Conservation (phyloP, 2,113 vertebrate genomes). For the Haliaeetus leucogaster region DNA sequence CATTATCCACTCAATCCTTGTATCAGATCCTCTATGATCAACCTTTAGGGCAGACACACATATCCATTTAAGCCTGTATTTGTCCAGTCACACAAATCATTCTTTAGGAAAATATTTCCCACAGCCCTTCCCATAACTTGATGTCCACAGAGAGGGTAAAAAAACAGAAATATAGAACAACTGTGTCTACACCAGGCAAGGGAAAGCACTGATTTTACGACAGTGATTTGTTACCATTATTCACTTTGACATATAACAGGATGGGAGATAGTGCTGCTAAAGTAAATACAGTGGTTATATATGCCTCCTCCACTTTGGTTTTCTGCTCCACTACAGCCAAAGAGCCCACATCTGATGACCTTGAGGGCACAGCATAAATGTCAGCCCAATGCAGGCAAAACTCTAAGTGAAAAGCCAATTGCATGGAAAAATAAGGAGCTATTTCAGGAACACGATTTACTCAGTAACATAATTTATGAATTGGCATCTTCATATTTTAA, state of each 20-base stretch:
- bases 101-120: conserved; percentile 56
- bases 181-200: background rate
- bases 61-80: conserved; percentile 45
- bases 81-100: conserved; percentile 50
- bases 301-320: background rate
- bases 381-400: background rate
- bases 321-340: conserved; percentile 29
- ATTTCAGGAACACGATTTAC: background rate
- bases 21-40: background rate
- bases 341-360: conserved; percentile 16
- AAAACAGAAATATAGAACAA: conserved; percentile 19
- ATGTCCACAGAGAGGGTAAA: conserved; percentile 38
- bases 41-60: conserved; percentile 45
- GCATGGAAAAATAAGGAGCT: background rate
- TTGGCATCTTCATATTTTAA: background rate
- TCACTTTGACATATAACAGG: conserved; percentile 24
- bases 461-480: background rate
- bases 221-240: conserved; percentile 22
- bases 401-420: background rate
- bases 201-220: conserved; percentile 26
- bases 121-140: conserved; percentile 52
- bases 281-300: background rate
- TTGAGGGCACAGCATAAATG: background rate
- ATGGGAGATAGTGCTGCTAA: conserved; percentile 22
- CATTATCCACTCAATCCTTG: conserved; percentile 43